Base-by-base conservation (phyloP, 2,888 invertebrate species). In the Argynnis bischoffii region DNA sequence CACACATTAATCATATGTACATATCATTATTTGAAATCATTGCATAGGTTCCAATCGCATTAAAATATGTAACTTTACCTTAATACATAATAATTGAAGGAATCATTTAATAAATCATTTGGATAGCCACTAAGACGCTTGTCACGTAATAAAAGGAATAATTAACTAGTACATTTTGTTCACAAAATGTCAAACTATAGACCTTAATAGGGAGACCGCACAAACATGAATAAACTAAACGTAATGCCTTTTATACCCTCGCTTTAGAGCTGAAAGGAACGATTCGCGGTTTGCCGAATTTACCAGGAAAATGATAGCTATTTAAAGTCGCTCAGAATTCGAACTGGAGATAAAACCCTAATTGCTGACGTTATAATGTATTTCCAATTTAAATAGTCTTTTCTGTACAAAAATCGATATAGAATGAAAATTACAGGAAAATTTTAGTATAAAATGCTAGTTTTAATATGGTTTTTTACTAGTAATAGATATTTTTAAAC, bases 121-220 rank as follows among this genome's bases (percentile, higher is more conserved):
- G 1, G 11, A 41, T 11, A 11, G 35, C 35, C 35, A 41, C 35
- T 41, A 41, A 53, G 13, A 8, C 18, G 18, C n/a, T 51, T 41
- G 2, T 41, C 35, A 41, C 16, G 6, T 31, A 35, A 41, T 56
- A 41, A 50, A 50, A 56, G 4, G 21, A 21, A 3, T n/a, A 51
- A 15, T 6, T 46, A 46, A 46, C 46, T 26, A 26, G 11, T 13
- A 26, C 21, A n/a, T 57, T 54, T 54, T 66, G 66, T 35, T 35
- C 18, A 21, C 48, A 54, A 54, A 50, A 66, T 66, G 55, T 61
- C 41, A n/a, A 50, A 48, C 47, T 60, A 55, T 55, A 55, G 21
- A 48, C 54, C 26, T 82, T 78, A 84, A 78, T 78, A 81, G 81
- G 76, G 79, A 67, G 60, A 61, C 60, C 73, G 78, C 78, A 81